Evolutionary conservation across 2,888 invertebrate species (phyloP).

Genomic region (Miltochrista miniata): DNA sequence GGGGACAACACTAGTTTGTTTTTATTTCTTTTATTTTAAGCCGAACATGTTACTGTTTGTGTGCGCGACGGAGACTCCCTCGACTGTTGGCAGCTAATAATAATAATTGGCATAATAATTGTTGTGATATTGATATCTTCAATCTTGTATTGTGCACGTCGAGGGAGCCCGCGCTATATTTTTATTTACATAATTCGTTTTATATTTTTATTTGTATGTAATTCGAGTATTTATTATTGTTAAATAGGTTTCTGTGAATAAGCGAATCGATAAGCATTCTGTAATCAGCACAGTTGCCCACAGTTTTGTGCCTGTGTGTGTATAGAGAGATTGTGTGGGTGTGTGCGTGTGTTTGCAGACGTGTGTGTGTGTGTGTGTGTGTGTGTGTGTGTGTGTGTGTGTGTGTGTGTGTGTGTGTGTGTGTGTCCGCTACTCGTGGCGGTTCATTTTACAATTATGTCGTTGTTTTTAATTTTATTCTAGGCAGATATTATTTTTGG

Average conservation of each 20-base stretch:
- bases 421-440: neutral
- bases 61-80: no score
- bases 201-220: neutral
- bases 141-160: no score
- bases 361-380: conserved; percentile 11
- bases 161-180: no score
- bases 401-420: conserved; percentile 8
- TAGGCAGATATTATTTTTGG: conserved; percentile 59
- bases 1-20: conserved; percentile 8
- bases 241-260: no score
- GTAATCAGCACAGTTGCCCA: neutral
- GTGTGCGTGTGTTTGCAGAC: conserved; percentile 12
- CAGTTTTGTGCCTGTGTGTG: conserved; percentile 2
- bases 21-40: neutral
- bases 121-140: no score
- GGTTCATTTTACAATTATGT: conserved; percentile 25
- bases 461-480: conserved; percentile 68
- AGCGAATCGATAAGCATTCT: neutral
- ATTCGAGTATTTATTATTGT: neutral
- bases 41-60: no score
- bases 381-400: conserved; percentile 16
- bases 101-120: no score
- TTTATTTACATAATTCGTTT: conserved; percentile 1
- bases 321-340: conserved; percentile 13
- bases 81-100: no score